These are phyloP conservation scores for Lasioglossum marginatum DNA, from an alignment of 2,888 invertebrate species.

Conservation along the genomic window DNA sequence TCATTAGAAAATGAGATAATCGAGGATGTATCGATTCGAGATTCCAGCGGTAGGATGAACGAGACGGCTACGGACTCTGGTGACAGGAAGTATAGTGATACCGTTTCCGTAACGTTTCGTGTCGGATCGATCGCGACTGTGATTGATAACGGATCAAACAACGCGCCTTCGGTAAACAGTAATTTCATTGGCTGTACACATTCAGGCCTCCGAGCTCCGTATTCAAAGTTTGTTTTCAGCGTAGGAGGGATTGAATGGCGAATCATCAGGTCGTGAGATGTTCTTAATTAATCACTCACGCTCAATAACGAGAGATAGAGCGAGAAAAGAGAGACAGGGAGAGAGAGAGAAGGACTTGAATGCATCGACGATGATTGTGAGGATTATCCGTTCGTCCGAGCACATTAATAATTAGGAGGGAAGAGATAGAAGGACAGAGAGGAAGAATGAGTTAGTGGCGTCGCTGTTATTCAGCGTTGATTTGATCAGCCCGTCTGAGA, in stretches of 20 bases:
- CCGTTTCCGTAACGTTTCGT: background rate
- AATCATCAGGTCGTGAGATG: slow-evolving; percentile 72
- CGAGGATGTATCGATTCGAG: background rate
- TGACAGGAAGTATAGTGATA: background rate
- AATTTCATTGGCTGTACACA: background rate
- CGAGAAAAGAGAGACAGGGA: background rate
- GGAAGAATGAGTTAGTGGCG: slow-evolving; percentile 60
- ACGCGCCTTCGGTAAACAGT: background rate
- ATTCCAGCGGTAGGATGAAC: background rate
- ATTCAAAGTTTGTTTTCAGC: slow-evolving; percentile 68
- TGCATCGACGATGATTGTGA: slow-evolving; percentile 76
- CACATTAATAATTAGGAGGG: slow-evolving; percentile 77
- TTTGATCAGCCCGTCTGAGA: slow-evolving; percentile 72
- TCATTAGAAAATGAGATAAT: background rate
- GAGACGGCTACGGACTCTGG: background rate
- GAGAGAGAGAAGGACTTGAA: slow-evolving; percentile 63
- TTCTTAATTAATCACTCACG: slow-evolving; percentile 78
- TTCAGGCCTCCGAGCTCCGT: background rate
- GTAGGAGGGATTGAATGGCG: slow-evolving; percentile 57
- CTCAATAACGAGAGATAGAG: slow-evolving; percentile 75
- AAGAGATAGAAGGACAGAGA: slow-evolving; percentile 37
- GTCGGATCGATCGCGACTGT: background rate
- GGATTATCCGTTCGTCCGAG: slow-evolving; percentile 74
- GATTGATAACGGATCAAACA: slow-evolving; percentile 5
- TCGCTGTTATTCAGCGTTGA: slow-evolving; percentile 73